A percentile compares a stretch with the other conserved stretches of the same genome.
Evolutionary conservation across 2,113 vertebrate species (phyloP).

Genomic region (Hippolais icterina): DNA sequence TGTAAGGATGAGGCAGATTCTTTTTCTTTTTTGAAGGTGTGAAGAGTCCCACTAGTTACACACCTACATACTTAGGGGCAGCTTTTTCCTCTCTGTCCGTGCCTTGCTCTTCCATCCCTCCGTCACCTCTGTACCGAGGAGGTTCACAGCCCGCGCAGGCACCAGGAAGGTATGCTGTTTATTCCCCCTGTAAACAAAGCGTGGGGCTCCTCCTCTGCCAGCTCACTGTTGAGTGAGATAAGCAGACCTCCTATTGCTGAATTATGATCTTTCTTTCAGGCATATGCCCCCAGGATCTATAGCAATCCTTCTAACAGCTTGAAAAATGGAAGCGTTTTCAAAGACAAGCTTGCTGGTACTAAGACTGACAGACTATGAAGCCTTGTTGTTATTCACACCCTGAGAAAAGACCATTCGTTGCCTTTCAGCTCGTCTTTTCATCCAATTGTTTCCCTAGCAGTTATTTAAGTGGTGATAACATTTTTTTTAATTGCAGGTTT

Average conservation of each 20-base stretch:
- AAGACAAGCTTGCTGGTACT: conserved; percentile 58
- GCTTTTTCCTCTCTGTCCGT: not conserved
- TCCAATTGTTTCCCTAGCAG: conserved; percentile 45
- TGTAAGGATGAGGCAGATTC: conserved; percentile 33
- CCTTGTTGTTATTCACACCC: conserved; percentile 60
- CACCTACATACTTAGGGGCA: not conserved
- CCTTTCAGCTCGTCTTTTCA: conserved; percentile 52
- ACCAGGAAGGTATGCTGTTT: conserved; percentile 50
- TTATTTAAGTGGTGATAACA: conserved; percentile 28
- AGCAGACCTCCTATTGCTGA: conserved; percentile 73
- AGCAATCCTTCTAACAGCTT: conserved; percentile 70
- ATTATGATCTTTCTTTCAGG: conserved; percentile 77
- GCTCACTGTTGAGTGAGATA: conserved; percentile 66
- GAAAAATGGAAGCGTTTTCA: conserved; percentile 71
- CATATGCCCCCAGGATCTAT: conserved; percentile 66
- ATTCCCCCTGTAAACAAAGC: conserved; percentile 49
- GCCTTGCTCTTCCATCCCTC: not conserved
- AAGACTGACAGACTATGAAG: conserved; percentile 63
- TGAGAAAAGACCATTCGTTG: conserved; percentile 41
- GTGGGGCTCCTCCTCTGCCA: conserved; percentile 43
- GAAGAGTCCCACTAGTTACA: conserved; percentile 54
- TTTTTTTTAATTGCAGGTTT: conserved; percentile 40
- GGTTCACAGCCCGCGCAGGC: conserved; percentile 12
- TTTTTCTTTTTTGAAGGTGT: not conserved
- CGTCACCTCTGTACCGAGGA: not conserved